Conservation (phyloP, 2,797 vertebrate genomes). For the Anguilla marmorata region DNA sequence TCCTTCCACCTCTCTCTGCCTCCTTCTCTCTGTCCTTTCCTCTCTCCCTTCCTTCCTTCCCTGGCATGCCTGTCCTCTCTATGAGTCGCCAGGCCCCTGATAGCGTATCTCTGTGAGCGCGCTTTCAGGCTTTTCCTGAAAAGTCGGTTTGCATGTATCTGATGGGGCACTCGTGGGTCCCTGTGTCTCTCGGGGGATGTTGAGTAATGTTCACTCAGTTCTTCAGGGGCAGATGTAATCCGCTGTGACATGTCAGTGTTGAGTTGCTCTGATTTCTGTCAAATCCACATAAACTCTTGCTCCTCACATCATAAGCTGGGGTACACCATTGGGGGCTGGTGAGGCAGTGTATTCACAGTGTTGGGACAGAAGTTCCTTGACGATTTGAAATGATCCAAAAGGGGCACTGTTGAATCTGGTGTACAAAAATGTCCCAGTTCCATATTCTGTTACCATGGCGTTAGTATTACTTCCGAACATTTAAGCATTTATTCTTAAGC, state of each 20-base stretch:
- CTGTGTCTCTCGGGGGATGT: conserved; percentile 32
- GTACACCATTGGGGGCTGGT: conserved; percentile 23
- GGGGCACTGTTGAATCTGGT: conserved; percentile 29
- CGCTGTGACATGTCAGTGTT: conserved; percentile 61
- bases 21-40: conserved; percentile 4
- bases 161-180: conserved; percentile 56
- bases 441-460: neutral
- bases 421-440: conserved; percentile 14
- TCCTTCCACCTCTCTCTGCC: conserved; percentile 19
- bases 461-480: neutral
- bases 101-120: conserved; percentile 43
- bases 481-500: neutral
- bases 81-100: conserved; percentile 47
- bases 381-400: conserved; percentile 52
- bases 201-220: conserved; percentile 49
- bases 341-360: neutral
- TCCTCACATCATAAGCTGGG: conserved; percentile 46
- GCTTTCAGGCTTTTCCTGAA: conserved; percentile 55
- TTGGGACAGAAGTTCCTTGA: conserved; percentile 44
- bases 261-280: conserved; percentile 59
- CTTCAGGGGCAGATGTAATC: conserved; percentile 66
- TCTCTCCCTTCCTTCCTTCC: neutral
- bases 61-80: conserved; percentile 26
- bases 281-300: conserved; percentile 55
- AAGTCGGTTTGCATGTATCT: conserved; percentile 53